These are phyloP conservation scores for Sebastes trivittatus DNA, from an alignment of 2,797 vertebrate genomes.

Conservation along the genomic window DNA sequence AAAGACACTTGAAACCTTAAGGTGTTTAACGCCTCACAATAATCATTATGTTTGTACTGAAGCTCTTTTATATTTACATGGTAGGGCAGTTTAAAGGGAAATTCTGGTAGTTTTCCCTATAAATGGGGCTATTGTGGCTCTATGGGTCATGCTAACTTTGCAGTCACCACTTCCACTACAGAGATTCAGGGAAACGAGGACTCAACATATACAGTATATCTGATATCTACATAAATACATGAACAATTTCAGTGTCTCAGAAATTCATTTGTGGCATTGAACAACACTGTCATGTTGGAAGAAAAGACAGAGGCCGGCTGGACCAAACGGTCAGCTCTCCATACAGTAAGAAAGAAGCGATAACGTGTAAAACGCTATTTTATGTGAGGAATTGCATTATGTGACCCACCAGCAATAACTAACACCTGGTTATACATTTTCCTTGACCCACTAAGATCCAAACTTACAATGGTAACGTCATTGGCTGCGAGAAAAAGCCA, in stretches of 20 bases:
- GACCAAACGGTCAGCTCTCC: neutral
- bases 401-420: no score
- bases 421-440: no score
- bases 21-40: no score
- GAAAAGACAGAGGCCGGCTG: neutral
- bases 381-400: no score
- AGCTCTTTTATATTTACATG: neutral
- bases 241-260: neutral
- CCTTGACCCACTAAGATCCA: neutral
- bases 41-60: neutral
- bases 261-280: no score
- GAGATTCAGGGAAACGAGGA: neutral
- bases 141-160: neutral
- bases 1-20: neutral
- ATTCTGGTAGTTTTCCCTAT: no score
- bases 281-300: no score
- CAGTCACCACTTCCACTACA: neutral
- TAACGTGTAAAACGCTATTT: neutral
- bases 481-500: no score
- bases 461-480: no score
- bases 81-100: neutral
- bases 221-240: neutral
- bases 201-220: neutral
- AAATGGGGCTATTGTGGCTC: no score
- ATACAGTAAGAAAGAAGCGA: neutral